Conservation (phyloP, 2,113 vertebrate species). For the Stegastes partitus region DNA sequence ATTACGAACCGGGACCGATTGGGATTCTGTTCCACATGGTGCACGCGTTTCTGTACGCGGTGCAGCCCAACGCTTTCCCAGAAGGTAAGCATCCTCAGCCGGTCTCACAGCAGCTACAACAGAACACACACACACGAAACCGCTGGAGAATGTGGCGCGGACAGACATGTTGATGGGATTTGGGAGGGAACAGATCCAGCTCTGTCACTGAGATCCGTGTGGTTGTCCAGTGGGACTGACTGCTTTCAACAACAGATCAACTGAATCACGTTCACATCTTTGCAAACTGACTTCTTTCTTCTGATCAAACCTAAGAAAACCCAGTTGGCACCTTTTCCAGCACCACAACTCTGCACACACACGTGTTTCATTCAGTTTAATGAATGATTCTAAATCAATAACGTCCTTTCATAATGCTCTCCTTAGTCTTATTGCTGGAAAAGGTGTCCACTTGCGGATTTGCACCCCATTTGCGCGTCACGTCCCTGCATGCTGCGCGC, state of each 20-base stretch:
- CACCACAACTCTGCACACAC: no score
- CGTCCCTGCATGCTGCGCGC: conserved; percentile 1
- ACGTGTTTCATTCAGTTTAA: neutral
- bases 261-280: neutral
- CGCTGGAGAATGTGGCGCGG: neutral
- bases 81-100: conserved; percentile 87
- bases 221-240: no score
- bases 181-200: no score
- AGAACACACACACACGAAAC: neutral
- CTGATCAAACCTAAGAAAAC: neutral
- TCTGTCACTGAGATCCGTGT: no score
- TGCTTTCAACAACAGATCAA: neutral
- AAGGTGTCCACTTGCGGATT: conserved; percentile 18
- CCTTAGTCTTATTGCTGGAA: neutral
- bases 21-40: conserved; percentile 91
- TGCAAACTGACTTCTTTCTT: neutral
- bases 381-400: neutral
- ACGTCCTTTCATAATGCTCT: neutral
- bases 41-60: conserved; percentile 87
- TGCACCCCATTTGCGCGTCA: conserved; percentile 17
- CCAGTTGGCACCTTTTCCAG: neutral
- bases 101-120: neutral
- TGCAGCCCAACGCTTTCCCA: conserved; percentile 93
- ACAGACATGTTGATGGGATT: neutral
- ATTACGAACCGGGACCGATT: conserved; percentile 89